Percentiles rank a stretch among this genome's conserved stretches.
Evolutionary conservation across 1,140 invertebrate species (phyloP).

Genomic region (Idris sp.): DNA sequence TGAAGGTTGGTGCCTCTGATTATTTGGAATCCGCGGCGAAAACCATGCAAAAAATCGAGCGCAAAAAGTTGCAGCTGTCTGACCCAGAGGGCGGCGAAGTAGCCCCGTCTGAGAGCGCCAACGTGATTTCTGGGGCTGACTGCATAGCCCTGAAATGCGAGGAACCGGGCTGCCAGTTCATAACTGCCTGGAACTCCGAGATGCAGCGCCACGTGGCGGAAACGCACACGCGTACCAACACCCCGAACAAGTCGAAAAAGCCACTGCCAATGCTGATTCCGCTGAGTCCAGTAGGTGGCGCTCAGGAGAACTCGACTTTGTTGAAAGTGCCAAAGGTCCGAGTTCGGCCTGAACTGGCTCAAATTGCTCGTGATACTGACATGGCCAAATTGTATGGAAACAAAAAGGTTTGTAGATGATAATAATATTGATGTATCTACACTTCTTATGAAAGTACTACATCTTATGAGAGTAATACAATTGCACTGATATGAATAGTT

Average conservation of each 20-base stretch:
- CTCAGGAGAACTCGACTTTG: constrained; percentile 47
- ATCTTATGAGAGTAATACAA: too few species aligned
- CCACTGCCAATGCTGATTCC: constrained; percentile 74
- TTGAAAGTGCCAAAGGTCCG: constrained; percentile 72
- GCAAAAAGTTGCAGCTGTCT: constrained; percentile 25
- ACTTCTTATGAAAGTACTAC: too few species aligned
- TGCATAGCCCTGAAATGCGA: constrained; percentile 75
- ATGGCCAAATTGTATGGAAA: constrained; percentile 77
- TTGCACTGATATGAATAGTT: too few species aligned
- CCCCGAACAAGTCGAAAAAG: constrained; percentile 66
- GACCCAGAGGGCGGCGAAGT: constrained; percentile 21
- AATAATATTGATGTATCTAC: too few species aligned
- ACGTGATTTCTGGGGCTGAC: constrained; percentile 66
- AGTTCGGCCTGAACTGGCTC: constrained; percentile 73
- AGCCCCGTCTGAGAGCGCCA: constrained; percentile 3
- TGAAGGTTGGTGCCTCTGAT: constrained; percentile 74
- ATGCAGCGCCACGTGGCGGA: constrained; percentile 76
- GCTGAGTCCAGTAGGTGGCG: constrained; percentile 57
- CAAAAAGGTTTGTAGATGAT: constrained; percentile 74
- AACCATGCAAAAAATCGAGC: constrained; percentile 33
- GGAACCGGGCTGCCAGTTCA: constrained; percentile 78
- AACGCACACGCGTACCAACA: constrained; percentile 66
- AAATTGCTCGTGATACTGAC: constrained; percentile 80
- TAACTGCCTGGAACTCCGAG: constrained; percentile 79
- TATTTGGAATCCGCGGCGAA: constrained; percentile 64